Evolutionary conservation across 2,888 invertebrate species (phyloP), one percentile per base, ranked within the genome.

Genomic region (Callyntrura guangdongensis): DNA sequence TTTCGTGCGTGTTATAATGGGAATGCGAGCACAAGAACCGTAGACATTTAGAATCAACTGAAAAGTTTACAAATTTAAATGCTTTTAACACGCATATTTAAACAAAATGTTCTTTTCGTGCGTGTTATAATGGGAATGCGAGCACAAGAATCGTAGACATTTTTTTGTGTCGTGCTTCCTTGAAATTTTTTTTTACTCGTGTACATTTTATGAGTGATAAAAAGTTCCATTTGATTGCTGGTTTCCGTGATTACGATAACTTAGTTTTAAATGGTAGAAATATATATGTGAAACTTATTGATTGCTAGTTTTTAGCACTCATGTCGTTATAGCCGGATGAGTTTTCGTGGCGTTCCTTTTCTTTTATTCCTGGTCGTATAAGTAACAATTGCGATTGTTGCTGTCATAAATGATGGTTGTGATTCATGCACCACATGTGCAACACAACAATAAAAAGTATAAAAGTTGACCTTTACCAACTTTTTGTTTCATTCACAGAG

Each of bases 391-490:
- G 61, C 20, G n/a, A 17, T 20, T n/a, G 3, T 8, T 17, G 61
- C 20, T 53, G 2, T 53, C 53, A n/a, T 53, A n/a, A 12, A 53
- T 36, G 3, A 6, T 36, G 53, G 53, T 67, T 36, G 27, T 27
- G 67, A 67, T 67, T 67, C 27, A 27, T 67, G 36, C 17, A 9
- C 6, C 45, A 17, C 45, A 17, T 45, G 45, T 6, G 69, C 36
- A 69, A 45, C 69, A 69, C 0, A 53, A 53, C 17, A 74, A 74
- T 47, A 74, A 36, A 36, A 36, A 36, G 3, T 36, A 6, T 36
- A 36, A 49, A 20, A 20, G 47, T 20, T 74, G 72, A 74, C 72
- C 72, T 74, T n/a, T 69, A 36, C 36, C 36, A 36, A 27, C n/a
- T 36, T 69, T 14, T 69, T 6, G 36, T 36, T 69, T 69, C 36